These are phyloP conservation scores for Thamnaconus septentrionalis DNA, from an alignment of 2,113 vertebrate species.

Conservation along the genomic window DNA sequence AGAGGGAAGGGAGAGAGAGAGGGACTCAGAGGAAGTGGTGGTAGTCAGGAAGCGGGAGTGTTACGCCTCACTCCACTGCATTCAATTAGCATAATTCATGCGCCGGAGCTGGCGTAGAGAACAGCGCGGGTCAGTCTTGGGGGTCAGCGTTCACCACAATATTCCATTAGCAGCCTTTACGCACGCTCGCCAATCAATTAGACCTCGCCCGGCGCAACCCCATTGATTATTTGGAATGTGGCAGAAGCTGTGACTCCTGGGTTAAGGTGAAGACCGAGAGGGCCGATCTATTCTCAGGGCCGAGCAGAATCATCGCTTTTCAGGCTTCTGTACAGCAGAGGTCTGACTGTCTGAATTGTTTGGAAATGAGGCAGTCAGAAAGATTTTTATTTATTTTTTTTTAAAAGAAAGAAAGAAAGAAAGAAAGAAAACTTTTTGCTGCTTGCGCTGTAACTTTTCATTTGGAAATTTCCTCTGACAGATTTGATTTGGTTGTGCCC, in stretches of 20 bases:
- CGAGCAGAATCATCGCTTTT: too few relatives aligned
- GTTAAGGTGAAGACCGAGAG: conserved; percentile 35
- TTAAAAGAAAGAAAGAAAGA: not conserved
- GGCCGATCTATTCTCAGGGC: too few relatives aligned
- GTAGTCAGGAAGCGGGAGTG: conserved; percentile 18
- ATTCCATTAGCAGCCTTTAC: conserved; percentile 59
- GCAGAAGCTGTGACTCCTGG: conserved; percentile 40
- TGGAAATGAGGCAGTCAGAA: not conserved
- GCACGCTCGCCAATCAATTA: conserved; percentile 66
- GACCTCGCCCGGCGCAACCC: conserved; percentile 42
- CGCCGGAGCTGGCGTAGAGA: conserved; percentile 57
- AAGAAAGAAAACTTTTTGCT: not conserved
- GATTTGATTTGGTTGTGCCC: conserved; percentile 29
- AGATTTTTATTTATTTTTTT: too few relatives aligned
- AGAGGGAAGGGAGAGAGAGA: not conserved
- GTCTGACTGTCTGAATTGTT: not conserved
- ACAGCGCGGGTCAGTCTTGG: conserved; percentile 54
- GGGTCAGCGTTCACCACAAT: conserved; percentile 55
- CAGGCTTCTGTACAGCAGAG: too few relatives aligned
- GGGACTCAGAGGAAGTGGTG: too few relatives aligned
- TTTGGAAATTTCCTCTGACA: conserved; percentile 5
- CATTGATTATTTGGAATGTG: conserved; percentile 53
- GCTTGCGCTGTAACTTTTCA: not conserved
- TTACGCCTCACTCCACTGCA: conserved; percentile 46
- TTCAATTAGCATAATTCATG: conserved; percentile 68